These are phyloP conservation scores for Terrapene triunguis DNA, from an alignment of 2,113 vertebrate genomes.

Conservation along the genomic window DNA sequence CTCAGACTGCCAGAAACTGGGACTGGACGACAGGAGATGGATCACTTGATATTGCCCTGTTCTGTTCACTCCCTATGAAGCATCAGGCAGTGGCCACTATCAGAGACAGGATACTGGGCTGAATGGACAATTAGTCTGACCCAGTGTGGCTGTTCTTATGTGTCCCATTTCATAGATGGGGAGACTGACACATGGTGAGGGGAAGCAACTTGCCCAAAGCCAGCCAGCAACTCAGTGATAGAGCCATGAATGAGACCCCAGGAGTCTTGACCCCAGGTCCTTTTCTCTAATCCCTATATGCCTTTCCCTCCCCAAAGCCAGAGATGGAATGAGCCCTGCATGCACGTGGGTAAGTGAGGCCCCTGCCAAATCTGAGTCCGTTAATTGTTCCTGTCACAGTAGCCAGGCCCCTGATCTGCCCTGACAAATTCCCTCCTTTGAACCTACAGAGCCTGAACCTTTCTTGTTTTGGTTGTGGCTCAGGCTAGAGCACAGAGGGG, in stretches of 20 bases:
- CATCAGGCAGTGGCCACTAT: too few species aligned
- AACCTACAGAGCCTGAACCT: rapidly evolving
- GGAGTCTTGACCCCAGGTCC: too few species aligned
- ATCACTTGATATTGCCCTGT: too few species aligned
- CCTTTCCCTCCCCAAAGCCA: rapidly evolving
- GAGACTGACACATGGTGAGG: neutral
- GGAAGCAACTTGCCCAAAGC: neutral
- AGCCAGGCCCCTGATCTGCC: rapidly evolving
- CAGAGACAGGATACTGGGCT: too few species aligned
- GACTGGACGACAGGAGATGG: too few species aligned
- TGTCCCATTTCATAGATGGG: neutral
- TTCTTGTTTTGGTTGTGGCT: neutral
- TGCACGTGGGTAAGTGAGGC: too few species aligned
- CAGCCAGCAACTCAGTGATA: neutral
- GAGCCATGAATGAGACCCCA: neutral
- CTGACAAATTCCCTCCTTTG: neutral
- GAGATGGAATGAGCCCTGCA: neutral
- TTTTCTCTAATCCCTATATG: neutral
- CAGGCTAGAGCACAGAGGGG: neutral
- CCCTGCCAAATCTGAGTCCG: too few species aligned
- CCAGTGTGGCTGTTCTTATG: too few species aligned
- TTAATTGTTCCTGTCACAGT: neutral
- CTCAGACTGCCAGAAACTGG: too few species aligned
- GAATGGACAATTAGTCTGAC: too few species aligned
- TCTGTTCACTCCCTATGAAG: too few species aligned